Percentiles rank a stretch among this genome's conserved stretches.
These are phyloP conservation scores for Agrotis exclamationis DNA, from an alignment of 2,888 invertebrate species.

Conservation along the genomic window DNA sequence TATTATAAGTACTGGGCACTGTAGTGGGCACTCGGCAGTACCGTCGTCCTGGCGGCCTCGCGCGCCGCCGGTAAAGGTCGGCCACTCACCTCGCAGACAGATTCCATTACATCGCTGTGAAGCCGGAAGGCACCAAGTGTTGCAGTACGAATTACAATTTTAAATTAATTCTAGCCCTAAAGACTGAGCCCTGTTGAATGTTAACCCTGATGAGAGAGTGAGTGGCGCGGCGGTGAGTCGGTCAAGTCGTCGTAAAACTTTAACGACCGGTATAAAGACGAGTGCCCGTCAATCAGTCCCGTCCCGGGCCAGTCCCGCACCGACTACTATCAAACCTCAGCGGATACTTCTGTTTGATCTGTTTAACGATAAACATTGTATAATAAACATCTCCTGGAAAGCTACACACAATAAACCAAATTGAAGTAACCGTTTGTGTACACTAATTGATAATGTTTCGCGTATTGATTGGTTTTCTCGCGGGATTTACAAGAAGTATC, in stretches of 20 bases:
- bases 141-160: neutral
- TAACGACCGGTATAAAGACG: conserved; percentile 33
- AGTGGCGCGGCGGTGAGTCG: neutral
- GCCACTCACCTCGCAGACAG: conserved; percentile 12
- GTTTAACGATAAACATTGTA: conserved; percentile 34
- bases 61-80: conserved; percentile 13
- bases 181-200: neutral
- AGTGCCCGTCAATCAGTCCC: conserved; percentile 31
- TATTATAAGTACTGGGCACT: no score
- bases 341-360: conserved; percentile 36
- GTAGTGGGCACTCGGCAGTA: neutral
- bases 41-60: neutral
- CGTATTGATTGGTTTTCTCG: conserved; percentile 41
- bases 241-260: conserved; percentile 24
- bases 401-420: conserved; percentile 31
- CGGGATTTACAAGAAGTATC: conserved; percentile 30
- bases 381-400: conserved; percentile 34
- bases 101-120: neutral
- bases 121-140: neutral
- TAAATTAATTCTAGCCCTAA: neutral
- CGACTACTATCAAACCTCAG: neutral
- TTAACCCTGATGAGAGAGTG: conserved; percentile 5
- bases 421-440: conserved; percentile 31
- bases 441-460: conserved; percentile 29
- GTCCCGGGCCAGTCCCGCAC: neutral